Evolutionary conservation across 2,113 vertebrate genomes (phyloP).

Genomic region (Puma concolor): DNA sequence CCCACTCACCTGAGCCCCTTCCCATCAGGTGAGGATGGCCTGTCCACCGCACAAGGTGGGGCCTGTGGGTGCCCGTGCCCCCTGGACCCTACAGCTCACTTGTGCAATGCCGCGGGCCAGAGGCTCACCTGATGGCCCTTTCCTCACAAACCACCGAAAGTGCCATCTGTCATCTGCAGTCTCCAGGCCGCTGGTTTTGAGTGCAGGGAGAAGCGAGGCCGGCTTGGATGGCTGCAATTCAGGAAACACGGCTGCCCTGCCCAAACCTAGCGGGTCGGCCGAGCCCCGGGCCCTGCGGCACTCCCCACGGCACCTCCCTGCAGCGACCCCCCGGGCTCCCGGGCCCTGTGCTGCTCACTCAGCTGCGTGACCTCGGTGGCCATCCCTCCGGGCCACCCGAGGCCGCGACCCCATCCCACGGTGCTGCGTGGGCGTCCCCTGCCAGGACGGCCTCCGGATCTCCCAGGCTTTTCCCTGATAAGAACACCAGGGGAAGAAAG

Average conservation of each 20-base stretch:
- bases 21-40: not conserved
- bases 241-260: not conserved
- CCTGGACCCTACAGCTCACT: accelerated
- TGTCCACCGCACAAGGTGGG: not conserved
- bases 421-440: not conserved
- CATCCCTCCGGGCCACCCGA: not conserved
- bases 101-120: not conserved
- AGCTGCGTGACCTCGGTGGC: not conserved
- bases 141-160: not conserved
- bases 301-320: not conserved
- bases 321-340: not conserved
- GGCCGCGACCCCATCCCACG: accelerated
- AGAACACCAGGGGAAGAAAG: not conserved
- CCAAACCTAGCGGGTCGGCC: accelerated
- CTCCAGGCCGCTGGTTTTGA: not conserved
- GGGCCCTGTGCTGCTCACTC: not conserved
- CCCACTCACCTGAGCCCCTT: not conserved
- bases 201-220: accelerated
- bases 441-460: not conserved
- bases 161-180: not conserved
- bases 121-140: not conserved
- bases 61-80: not conserved
- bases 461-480: not conserved
- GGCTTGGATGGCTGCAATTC: too few species aligned
- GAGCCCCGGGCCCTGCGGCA: not conserved